These are phyloP conservation scores for Clitarchus hookeri DNA, from an alignment of 2,888 invertebrate genomes.

Conservation along the genomic window DNA sequence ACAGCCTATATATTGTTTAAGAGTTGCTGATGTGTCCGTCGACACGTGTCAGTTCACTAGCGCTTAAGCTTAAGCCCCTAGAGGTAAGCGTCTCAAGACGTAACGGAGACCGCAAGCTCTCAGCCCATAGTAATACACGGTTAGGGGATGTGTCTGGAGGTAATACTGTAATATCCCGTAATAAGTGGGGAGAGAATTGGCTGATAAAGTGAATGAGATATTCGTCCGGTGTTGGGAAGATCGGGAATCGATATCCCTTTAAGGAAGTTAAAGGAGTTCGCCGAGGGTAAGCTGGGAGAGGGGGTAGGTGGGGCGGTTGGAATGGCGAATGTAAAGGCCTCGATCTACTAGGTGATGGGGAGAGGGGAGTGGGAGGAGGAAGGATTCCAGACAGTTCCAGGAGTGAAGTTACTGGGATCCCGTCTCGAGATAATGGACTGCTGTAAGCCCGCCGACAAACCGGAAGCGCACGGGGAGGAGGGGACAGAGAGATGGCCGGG, in stretches of 20 bases:
- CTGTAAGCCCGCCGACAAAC: not conserved
- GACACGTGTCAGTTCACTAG: too few species aligned
- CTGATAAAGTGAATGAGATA: constrained; percentile 14
- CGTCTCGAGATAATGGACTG: constrained; percentile 14
- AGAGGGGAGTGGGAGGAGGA: not conserved
- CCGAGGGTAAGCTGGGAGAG: not conserved
- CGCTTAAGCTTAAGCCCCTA: too few species aligned
- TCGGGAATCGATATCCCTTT: constrained; percentile 14
- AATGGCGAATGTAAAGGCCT: too few species aligned
- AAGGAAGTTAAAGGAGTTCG: constrained; percentile 10
- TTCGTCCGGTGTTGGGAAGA: not conserved
- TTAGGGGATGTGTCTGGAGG: not conserved
- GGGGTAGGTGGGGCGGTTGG: not conserved
- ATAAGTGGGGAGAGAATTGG: not conserved
- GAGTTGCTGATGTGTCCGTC: too few species aligned
- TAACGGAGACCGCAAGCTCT: not conserved
- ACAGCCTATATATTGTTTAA: too few species aligned
- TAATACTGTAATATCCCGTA: not conserved
- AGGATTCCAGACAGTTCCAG: not conserved
- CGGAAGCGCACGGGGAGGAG: not conserved
- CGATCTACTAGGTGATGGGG: not conserved
- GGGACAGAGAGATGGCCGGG: not conserved
- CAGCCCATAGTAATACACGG: not conserved
- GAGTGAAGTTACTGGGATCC: not conserved
- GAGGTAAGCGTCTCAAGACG: too few species aligned